phyloP scores from a whole-genome alignment of 2,797 vertebrate genomes.

The Scleropages formosus region DNA sequence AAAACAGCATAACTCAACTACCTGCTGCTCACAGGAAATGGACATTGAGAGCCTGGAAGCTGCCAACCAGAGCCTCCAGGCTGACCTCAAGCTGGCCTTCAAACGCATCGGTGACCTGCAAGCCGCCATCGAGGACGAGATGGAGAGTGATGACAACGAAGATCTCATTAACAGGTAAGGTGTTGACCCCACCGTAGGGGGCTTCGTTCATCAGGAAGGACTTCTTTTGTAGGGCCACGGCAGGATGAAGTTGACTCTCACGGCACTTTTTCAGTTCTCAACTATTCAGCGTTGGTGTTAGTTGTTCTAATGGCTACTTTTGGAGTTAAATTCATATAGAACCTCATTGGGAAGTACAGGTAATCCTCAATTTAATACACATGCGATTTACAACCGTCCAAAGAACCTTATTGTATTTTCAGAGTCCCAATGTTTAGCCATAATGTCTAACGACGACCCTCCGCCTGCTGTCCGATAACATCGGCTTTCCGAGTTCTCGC shows the following conservation, averaged over 20 bases:
- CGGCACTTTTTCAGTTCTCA: background rate
- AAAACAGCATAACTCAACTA: no score
- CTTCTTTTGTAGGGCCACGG: background rate
- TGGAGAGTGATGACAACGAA: conserved; percentile 97
- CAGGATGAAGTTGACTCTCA: background rate
- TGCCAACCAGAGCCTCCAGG: conserved; percentile 94
- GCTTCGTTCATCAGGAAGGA: background rate
- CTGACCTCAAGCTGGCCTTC: conserved; percentile 95
- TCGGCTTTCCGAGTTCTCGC: no score
- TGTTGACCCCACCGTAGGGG: background rate
- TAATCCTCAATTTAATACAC: no score
- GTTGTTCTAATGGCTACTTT: background rate
- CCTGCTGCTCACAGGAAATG: conserved; percentile 79
- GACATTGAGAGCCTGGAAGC: conserved; percentile 95
- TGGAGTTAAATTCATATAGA: background rate
- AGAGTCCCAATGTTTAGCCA: no score
- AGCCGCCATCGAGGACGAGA: conserved; percentile 95
- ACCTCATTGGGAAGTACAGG: background rate
- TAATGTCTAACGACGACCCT: no score
- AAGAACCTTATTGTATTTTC: no score
- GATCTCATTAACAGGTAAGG: conserved; percentile 93
- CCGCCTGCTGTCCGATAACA: no score
- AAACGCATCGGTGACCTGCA: conserved; percentile 97
- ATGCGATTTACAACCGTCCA: no score
- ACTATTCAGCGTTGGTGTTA: background rate